These are phyloP conservation scores for Sympetrum striolatum DNA, from an alignment of 2,888 invertebrate species.

Conservation along the genomic window DNA sequence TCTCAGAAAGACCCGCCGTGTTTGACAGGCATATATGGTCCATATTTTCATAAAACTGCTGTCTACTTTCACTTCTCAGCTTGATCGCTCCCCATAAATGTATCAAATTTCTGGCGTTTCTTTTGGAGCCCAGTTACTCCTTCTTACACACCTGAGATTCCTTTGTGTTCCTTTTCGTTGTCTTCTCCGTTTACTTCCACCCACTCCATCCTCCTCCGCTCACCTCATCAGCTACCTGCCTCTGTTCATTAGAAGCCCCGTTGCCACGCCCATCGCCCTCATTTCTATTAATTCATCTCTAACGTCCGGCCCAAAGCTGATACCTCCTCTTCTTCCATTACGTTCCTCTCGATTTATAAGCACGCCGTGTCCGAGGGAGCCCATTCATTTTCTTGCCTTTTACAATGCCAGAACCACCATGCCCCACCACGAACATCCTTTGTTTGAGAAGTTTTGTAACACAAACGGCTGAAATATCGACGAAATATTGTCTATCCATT, in stretches of 20 bases:
- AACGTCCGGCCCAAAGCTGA: not conserved
- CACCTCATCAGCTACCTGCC: slow-evolving; percentile 29
- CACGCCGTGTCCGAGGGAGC: not conserved
- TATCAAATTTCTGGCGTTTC: too few relatives aligned
- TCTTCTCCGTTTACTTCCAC: not conserved
- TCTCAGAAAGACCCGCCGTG: too few relatives aligned
- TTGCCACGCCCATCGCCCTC: slow-evolving; percentile 8
- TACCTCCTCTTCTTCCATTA: not conserved
- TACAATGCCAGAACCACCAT: not conserved
- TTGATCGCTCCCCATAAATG: too few relatives aligned
- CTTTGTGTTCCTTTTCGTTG: not conserved
- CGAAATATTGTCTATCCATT: too few relatives aligned
- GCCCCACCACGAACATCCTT: not conserved
- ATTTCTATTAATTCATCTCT: slow-evolving; percentile 41
- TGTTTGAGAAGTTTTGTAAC: too few relatives aligned
- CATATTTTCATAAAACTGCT: too few relatives aligned
- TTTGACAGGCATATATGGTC: too few relatives aligned
- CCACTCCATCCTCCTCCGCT: not conserved
- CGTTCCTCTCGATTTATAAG: slow-evolving; percentile 21
- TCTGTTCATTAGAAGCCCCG: slow-evolving; percentile 19
- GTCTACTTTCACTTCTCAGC: too few relatives aligned
- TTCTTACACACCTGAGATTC: not conserved
- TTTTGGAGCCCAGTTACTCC: not conserved
- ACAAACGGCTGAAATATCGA: too few relatives aligned
- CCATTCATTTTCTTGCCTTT: not conserved